phyloP scores from a whole-genome alignment of 2,113 vertebrate species.

The Rhinogobius similis region DNA sequence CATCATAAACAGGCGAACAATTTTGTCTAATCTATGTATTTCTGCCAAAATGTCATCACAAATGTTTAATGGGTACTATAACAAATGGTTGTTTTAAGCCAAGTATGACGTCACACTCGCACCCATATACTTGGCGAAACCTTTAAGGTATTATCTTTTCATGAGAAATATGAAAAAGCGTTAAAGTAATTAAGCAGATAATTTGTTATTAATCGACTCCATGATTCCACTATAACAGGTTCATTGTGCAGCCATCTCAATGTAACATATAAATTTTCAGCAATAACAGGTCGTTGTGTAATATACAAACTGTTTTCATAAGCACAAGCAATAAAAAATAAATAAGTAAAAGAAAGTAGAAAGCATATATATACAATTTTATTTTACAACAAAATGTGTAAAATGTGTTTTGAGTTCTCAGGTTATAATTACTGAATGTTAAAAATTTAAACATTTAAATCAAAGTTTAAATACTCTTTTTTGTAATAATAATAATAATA shows the following conservation, averaged over 20 bases:
- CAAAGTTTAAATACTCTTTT: background rate
- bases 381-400: background rate
- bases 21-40: background rate
- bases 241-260: too few relatives aligned
- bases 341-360: background rate
- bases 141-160: background rate
- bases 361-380: background rate
- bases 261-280: too few relatives aligned
- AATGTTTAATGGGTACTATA: background rate
- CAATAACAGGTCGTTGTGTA: too few relatives aligned
- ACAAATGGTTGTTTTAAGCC: background rate
- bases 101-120: too few relatives aligned
- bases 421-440: background rate
- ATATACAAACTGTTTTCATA: background rate
- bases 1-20: background rate
- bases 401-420: background rate
- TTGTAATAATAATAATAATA: background rate
- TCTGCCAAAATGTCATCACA: background rate
- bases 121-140: background rate
- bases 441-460: background rate
- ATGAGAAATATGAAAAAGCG: too few relatives aligned
- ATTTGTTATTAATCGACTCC: too few relatives aligned
- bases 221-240: too few relatives aligned
- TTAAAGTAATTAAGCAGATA: background rate
- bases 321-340: background rate